Conservation (phyloP, 2,888 invertebrate genomes). For the Ariolimax columbianus region DNA sequence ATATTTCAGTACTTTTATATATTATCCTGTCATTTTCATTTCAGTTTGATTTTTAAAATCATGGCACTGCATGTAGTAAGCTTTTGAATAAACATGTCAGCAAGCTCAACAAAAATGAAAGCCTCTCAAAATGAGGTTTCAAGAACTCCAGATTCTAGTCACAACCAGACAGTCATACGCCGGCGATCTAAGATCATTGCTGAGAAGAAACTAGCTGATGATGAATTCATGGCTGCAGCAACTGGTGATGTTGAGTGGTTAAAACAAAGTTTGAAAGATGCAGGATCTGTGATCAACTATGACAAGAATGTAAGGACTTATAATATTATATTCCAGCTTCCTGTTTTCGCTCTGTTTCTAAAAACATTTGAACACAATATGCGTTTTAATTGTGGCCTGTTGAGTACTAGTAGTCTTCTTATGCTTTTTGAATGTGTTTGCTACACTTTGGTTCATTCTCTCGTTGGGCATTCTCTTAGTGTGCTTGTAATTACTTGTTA, state of each 20-base stretch:
- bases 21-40: neutral
- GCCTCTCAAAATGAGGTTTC: slow-evolving; percentile 17
- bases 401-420: too few relatives aligned
- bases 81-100: slow-evolving; percentile 22
- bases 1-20: neutral
- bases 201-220: slow-evolving; percentile 75
- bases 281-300: slow-evolving; percentile 70
- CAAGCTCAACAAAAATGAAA: slow-evolving; percentile 33
- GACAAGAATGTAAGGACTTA: slow-evolving; percentile 76
- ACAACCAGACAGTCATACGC: slow-evolving; percentile 58
- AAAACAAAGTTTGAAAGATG: slow-evolving; percentile 75
- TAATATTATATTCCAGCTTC: neutral
- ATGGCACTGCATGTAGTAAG: neutral
- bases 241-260: slow-evolving; percentile 79
- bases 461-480: too few relatives aligned
- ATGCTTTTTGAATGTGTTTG: too few relatives aligned
- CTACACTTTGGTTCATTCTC: too few relatives aligned
- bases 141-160: slow-evolving; percentile 48
- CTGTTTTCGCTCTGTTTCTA: too few relatives aligned
- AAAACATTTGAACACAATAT: too few relatives aligned
- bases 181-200: slow-evolving; percentile 62
- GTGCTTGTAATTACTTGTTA: too few relatives aligned
- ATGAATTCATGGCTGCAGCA: slow-evolving; percentile 79
- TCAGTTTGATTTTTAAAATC: neutral
- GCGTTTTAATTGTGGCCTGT: neutral